Evolutionary conservation across 2,113 vertebrate species (phyloP), one percentile per base, ranked within the genome.

Genomic region (Mola mola): DNA sequence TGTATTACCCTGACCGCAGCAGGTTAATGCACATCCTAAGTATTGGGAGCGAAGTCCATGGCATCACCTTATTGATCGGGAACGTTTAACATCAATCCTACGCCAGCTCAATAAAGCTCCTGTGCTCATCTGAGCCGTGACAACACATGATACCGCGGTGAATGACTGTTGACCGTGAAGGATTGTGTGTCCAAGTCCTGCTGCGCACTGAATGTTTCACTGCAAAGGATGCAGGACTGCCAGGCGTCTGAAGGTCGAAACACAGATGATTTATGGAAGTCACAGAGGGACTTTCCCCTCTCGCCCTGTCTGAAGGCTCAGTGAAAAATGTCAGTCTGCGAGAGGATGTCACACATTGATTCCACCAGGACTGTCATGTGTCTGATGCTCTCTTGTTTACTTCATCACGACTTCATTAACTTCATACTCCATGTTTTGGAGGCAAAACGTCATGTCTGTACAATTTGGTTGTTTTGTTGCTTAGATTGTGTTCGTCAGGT

Each of bases 1-100:
- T 37, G 26, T 56, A 76, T 76, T 4, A 15, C 29, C 48, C 33
- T 1, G 16, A 22, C 22, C 29, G 4, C 16, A 2, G 26, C 46
- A 21, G 52, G 62, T 64, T 57, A 50, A 70, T 34, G 20, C 25
- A 3, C 19, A 61, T 29, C 33, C 8, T 6, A 51, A 62, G 56
- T n/a, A 43, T 22, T 19, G 56, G 51, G 22, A 57, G 31, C 50
- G 16, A 17, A 29, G 41, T 57, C 61, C 50, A 2, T n/a, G 44
- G 29, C 55, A 5, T 49, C 50, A 44, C 21, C 28, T 47, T 60
- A 69, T 79, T 31, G 72, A 83, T 72, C 52, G 6, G 19, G 4
- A 6, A 15, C 36, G 26, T 36, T 57, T 29, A 29, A 38, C 26
- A 44, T 60, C 48, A 28, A 36, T 66, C 50, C 34, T 19, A 48